These are phyloP conservation scores for Chrosomus eos DNA, from an alignment of 2,797 vertebrate species.

Conservation along the genomic window DNA sequence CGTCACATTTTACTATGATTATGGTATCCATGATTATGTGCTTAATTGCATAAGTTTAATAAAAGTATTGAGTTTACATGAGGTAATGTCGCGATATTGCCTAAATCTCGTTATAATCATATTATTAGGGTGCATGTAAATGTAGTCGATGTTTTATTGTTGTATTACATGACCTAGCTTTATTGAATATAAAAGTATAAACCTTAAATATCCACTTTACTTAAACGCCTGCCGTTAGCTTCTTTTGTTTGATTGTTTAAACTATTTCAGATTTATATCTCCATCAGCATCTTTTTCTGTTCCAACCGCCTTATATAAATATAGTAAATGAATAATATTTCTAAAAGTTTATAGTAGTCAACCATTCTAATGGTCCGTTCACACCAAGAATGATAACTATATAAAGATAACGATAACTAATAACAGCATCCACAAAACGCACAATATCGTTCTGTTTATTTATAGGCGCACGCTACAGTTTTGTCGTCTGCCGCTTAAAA, in stretches of 20 bases:
- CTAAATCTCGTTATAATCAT: too few relatives aligned
- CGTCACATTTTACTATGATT: not conserved
- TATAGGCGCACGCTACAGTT: not conserved
- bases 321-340: too few relatives aligned
- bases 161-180: not conserved
- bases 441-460: not conserved
- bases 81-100: too few relatives aligned
- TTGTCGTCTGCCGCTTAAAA: not conserved
- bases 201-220: not conserved
- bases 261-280: not conserved
- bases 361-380: not conserved
- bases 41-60: too few relatives aligned
- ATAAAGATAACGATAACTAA: not conserved
- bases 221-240: not conserved
- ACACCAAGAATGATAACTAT: not conserved
- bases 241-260: not conserved
- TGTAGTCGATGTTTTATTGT: too few relatives aligned
- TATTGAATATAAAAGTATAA: not conserved
- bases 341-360: not conserved
- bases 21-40: too few relatives aligned
- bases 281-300: not conserved
- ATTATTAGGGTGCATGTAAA: too few relatives aligned
- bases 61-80: too few relatives aligned
- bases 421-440: not conserved
- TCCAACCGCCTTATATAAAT: not conserved